Percentiles rank a stretch among this genome's conserved stretches.
These are phyloP conservation scores for Sardinella longiceps DNA, from an alignment of 2,797 vertebrate species.

Conservation along the genomic window DNA sequence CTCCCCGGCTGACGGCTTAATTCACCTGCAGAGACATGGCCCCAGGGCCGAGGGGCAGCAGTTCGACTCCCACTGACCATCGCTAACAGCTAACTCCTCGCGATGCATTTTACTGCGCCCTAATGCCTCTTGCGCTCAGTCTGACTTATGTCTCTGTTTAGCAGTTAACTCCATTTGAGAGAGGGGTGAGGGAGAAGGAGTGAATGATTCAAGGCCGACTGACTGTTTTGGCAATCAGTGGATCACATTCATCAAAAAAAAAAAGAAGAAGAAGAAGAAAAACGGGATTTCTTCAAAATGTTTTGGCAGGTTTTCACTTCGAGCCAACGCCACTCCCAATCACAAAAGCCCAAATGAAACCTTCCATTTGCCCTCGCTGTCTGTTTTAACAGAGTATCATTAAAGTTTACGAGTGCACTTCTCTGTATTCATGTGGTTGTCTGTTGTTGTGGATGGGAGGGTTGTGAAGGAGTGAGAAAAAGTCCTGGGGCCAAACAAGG, in stretches of 20 bases:
- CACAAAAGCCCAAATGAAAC: slow-evolving; percentile 24
- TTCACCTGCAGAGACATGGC: slow-evolving; percentile 37
- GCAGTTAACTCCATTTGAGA: neutral
- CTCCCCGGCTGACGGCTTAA: slow-evolving; percentile 31
- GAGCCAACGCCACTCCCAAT: neutral
- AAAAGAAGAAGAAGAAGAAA: neutral
- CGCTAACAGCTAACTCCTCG: slow-evolving; percentile 42
- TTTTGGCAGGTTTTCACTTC: neutral
- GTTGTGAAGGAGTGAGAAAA: slow-evolving; percentile 8
- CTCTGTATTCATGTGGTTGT: slow-evolving; percentile 19
- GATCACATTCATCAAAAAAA: slow-evolving; percentile 7
- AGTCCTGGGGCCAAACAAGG: slow-evolving; percentile 11
- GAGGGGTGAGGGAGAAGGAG: neutral
- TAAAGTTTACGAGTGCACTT: slow-evolving; percentile 19
- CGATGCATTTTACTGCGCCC: slow-evolving; percentile 41
- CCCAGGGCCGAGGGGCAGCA: neutral
- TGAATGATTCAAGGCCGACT: neutral
- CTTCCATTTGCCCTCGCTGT: slow-evolving; percentile 5
- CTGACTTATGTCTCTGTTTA: slow-evolving; percentile 42
- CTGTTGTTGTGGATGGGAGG: slow-evolving; percentile 16
- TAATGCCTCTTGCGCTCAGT: slow-evolving; percentile 24
- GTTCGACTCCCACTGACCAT: slow-evolving; percentile 36
- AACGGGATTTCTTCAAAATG: neutral
- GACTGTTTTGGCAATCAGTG: slow-evolving; percentile 18
- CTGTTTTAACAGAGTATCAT: slow-evolving; percentile 23